Evolutionary conservation across 2,888 invertebrate genomes (phyloP).

Genomic region (Pseudeuparius sepicola): DNA sequence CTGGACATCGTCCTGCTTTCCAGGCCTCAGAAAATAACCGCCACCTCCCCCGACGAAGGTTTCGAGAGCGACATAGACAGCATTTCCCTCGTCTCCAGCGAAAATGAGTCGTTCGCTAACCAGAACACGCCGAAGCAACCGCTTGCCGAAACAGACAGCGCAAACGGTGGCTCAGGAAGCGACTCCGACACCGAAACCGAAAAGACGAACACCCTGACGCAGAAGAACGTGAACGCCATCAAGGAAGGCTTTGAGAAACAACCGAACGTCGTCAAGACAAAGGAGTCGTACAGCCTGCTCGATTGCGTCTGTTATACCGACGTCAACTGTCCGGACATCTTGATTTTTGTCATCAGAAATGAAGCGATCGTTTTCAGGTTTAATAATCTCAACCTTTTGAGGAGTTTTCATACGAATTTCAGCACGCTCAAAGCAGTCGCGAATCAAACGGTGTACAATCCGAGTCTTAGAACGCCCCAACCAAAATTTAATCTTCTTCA

Average conservation of each 20-base stretch:
- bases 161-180: constrained; percentile 37
- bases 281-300: constrained; percentile 36
- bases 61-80: constrained; percentile 42
- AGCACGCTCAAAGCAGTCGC: constrained; percentile 37
- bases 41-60: constrained; percentile 36
- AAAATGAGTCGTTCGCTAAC: constrained; percentile 33
- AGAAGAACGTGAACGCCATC: constrained; percentile 18
- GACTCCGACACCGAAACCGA: constrained; percentile 32
- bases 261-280: constrained; percentile 9
- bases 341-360: constrained; percentile 36
- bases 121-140: constrained; percentile 25
- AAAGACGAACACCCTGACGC: constrained; percentile 20
- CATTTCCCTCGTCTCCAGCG: constrained; percentile 36
- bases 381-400: constrained; percentile 30
- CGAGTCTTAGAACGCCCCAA: constrained; percentile 21
- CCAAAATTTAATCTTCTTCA: constrained; percentile 40
- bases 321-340: constrained; percentile 36
- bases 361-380: constrained; percentile 38
- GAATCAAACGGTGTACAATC: constrained; percentile 34
- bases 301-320: constrained; percentile 39
- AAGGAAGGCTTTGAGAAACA: constrained; percentile 19
- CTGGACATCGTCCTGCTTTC: constrained; percentile 29
- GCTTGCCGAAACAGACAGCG: constrained; percentile 37
- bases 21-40: constrained; percentile 23
- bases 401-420: constrained; percentile 36